Conservation (phyloP, 1,140 invertebrate species). For the Antheraea pernyi region DNA sequence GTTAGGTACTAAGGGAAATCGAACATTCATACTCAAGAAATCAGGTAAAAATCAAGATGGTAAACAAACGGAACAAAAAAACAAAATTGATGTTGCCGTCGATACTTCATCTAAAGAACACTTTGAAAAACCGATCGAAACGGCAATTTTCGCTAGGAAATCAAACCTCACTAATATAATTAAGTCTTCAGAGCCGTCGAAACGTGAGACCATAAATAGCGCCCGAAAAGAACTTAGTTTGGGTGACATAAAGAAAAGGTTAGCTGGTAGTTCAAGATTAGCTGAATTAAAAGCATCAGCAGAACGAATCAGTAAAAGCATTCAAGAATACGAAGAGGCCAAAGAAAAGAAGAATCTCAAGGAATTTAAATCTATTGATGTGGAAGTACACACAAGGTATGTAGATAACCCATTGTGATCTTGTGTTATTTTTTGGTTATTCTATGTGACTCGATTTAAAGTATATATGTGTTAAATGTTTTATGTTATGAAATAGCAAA, state of each 20-base stretch:
- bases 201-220: slow-evolving; percentile 61
- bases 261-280: slow-evolving; percentile 82
- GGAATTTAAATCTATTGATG: slow-evolving; percentile 85
- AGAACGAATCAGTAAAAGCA: slow-evolving; percentile 79
- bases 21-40: slow-evolving; percentile 12
- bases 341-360: slow-evolving; percentile 79
- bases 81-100: slow-evolving; percentile 7
- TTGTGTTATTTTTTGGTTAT: background rate
- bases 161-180: slow-evolving; percentile 44
- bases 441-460: too few species aligned
- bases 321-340: slow-evolving; percentile 75
- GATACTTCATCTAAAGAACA: background rate
- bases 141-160: slow-evolving; percentile 53
- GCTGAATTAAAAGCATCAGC: slow-evolving; percentile 83
- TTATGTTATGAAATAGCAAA: too few species aligned
- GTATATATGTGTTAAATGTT: too few species aligned
- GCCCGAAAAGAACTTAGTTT: slow-evolving; percentile 81
- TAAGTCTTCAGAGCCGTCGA: slow-evolving; percentile 35
- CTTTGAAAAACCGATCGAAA: slow-evolving; percentile 19
- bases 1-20: slow-evolving; percentile 18
- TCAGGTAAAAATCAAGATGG: background rate
- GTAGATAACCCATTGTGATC: slow-evolving; percentile 13
- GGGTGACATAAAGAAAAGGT: slow-evolving; percentile 83
- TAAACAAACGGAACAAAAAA: background rate
- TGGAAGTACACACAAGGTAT: slow-evolving; percentile 86